Evolutionary conservation across 1,140 invertebrate species (phyloP), one percentile per base, ranked within the genome.

Genomic region (Ceratosolen solmsi): DNA sequence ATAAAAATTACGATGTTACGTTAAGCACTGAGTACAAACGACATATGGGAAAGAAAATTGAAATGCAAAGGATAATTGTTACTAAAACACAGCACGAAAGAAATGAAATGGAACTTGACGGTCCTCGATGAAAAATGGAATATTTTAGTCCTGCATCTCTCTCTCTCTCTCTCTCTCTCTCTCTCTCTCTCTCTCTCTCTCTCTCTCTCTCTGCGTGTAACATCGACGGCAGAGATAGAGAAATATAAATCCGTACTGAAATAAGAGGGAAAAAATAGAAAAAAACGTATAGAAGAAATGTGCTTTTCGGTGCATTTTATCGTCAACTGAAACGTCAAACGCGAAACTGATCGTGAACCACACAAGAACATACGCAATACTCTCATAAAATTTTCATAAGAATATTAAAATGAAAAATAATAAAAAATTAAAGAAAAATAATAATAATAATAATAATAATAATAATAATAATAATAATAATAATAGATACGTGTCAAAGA

Each of bases 131-230:
- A 54, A 38, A 38, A 3, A n/a, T 15, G 27, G 2, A n/a, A n/a
- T 68, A 33, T 38, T 38, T 38, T 68, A 5, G 63, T 25, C 2
- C 17, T 27, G 11, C 15, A 4, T 56, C 54, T 56, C 54, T 56
- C 54, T 56, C 54, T 56, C 54, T 56, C 54, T 56, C 54, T 56
- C 54, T 56, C 54, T 56, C 54, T 56, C 54, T 56, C 54, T 56
- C 54, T 22, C 54, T 56, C 54, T 56, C 54, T 27, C 3, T 70
- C 20, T 13, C n/a, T 27, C 54, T 56, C 54, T 56, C 54, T 22
- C 54, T 56, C 54, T 56, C 54, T 27, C 3, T 70, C 20, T 13
- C n/a, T 27, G 8, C 2, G 1, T 3, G 25, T 13, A 15, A 25
- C 36, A 22, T 70, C 38, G 36, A 25, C 7, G 11, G 9, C 38